Conservation (phyloP, 2,888 invertebrate species). For the Julus scanicus region DNA sequence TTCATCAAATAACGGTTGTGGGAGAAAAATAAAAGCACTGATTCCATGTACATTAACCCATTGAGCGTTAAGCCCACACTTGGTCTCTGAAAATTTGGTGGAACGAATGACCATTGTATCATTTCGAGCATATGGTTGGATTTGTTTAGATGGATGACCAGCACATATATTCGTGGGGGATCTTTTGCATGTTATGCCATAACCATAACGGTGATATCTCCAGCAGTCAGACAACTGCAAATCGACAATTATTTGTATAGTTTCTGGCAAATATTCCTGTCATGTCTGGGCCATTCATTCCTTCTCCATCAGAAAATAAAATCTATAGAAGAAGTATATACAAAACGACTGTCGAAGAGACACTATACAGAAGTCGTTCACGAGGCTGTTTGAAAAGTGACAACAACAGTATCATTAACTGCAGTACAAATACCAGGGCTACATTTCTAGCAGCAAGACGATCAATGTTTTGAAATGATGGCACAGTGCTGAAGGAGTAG, state of each 20-base stretch:
- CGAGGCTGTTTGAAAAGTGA: conserved; percentile 9
- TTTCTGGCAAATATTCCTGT: conserved; percentile 18
- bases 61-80: too few species aligned
- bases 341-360: neutral
- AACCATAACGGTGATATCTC: neutral
- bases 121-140: neutral
- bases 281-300: neutral
- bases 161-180: too few species aligned
- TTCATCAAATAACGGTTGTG: too few species aligned
- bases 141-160: neutral
- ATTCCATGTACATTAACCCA: too few species aligned
- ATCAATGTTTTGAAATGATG: conserved; percentile 30
- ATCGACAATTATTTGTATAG: conserved; percentile 1
- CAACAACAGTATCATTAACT: conserved; percentile 22
- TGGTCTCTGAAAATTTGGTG: neutral
- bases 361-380: neutral
- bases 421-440: neutral
- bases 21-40: too few species aligned
- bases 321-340: neutral
- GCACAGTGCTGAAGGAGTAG: neutral
- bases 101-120: neutral
- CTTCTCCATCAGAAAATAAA: neutral
- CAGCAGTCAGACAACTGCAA: neutral
- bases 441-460: neutral
- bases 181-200: neutral